These are phyloP conservation scores for Anarhynchus alexandrinus DNA, from an alignment of 2,113 vertebrate species.

Conservation along the genomic window DNA sequence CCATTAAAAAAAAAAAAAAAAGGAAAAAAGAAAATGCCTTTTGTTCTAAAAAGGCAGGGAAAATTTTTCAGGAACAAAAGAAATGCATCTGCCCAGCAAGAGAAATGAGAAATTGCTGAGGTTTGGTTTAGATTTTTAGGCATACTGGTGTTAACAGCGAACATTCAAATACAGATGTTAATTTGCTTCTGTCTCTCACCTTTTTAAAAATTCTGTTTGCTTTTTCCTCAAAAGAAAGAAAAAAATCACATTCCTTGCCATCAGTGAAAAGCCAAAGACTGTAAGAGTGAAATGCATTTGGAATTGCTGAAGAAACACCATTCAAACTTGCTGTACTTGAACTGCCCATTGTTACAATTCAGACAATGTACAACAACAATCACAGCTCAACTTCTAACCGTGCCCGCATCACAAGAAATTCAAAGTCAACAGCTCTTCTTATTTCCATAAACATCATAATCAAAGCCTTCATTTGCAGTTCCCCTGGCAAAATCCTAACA, in stretches of 20 bases:
- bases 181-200: not conserved
- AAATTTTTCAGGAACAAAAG: slow-evolving; percentile 73
- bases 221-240: not conserved
- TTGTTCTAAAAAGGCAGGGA: slow-evolving; percentile 64
- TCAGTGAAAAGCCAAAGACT: not conserved
- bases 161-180: not conserved
- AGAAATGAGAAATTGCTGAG: slow-evolving; percentile 20
- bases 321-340: slow-evolving; percentile 70
- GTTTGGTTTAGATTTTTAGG: slow-evolving; percentile 24
- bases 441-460: slow-evolving; percentile 32
- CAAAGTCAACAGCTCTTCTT: slow-evolving; percentile 64
- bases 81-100: slow-evolving; percentile 50
- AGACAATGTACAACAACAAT: slow-evolving; percentile 40
- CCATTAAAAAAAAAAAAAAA: not conserved
- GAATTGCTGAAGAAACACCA: slow-evolving; percentile 61
- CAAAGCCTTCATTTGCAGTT: slow-evolving; percentile 38
- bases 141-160: not conserved
- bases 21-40: slow-evolving; percentile 5
- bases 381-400: slow-evolving; percentile 15
- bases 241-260: not conserved
- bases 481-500: slow-evolving; percentile 29
- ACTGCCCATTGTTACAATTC: slow-evolving; percentile 43
- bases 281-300: slow-evolving; percentile 30
- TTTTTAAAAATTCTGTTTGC: not conserved
- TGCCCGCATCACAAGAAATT: slow-evolving; percentile 17